Base-by-base conservation (phyloP, 2,797 vertebrate species). In the Pterois miles region DNA sequence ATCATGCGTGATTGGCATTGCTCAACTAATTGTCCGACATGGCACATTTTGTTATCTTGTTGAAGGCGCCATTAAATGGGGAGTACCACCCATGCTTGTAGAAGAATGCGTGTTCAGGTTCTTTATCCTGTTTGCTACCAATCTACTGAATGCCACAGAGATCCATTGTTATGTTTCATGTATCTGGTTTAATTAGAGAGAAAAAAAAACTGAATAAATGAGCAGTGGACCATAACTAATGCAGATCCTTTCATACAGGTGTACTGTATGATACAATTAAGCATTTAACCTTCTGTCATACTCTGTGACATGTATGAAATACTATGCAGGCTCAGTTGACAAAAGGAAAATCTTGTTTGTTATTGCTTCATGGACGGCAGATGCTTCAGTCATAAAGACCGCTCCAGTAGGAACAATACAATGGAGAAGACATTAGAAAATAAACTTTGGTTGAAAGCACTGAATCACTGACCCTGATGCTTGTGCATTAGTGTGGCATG, bases 391-490 rank as follows among this genome's bases (percentile, higher is more conserved):
- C 48, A 57, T 16, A 40, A 31, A 73, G 38, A 58, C 66, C 36
- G n/a, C 18, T 48, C 8, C 10, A 43, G 8, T n/a, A 43, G 22
- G 13, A 66, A 56, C 46, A 73, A 38, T 43, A 20, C 50, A 38
- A 48, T 22, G 22, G 65, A 66, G 74, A 56, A 57, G 13, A 77
- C 20, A 62, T 70, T 52, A 58, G 48, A 71, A 68, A 68, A 69
- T 31, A 57, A 22, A 57, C 27, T 16, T 36, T 8, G 5, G 38
- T 48, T 48, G 46, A 48, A 48, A 48, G 46, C 46, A 48, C 40
- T 43, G 14, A 43, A 43, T 80, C 54, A 65, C 9, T 63, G 57
- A 76, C 56, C 31, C 36, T 50, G 50, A 50, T 77, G 22, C 33
- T 64, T 73, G 36, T 18, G 48, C 57, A 57, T 56, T 63, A 57